phyloP scores from a whole-genome alignment of 2,888 invertebrate species.

The Leucophenga montana region DNA sequence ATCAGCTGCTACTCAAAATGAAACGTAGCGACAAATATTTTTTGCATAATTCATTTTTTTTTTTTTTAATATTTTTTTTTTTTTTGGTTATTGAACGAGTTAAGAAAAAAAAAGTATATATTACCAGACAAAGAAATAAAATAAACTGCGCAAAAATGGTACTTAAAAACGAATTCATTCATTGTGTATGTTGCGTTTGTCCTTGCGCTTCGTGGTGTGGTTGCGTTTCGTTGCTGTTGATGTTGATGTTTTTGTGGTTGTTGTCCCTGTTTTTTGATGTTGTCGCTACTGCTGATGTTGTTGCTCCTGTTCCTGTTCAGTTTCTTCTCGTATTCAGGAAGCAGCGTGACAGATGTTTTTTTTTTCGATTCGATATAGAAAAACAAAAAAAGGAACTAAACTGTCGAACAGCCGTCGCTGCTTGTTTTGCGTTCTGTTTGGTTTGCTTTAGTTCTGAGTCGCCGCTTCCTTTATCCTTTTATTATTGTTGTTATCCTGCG shows the following conservation, averaged over 20 bases:
- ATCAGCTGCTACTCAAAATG: slow-evolving; percentile 15
- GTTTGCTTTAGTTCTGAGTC: too few species aligned
- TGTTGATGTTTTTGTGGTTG: neutral
- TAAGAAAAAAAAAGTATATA: neutral
- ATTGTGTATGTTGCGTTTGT: slow-evolving; percentile 5
- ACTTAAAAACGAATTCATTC: slow-evolving; percentile 8
- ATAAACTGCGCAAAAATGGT: neutral
- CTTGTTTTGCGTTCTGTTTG: too few species aligned
- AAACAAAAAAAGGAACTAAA: neutral
- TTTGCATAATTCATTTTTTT: slow-evolving; percentile 9
- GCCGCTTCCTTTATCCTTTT: too few species aligned
- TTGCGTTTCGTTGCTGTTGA: neutral
- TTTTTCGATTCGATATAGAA: neutral
- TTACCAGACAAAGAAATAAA: neutral
- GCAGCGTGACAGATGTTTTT: too few species aligned
- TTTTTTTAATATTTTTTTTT: too few species aligned
- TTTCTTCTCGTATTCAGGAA: too few species aligned
- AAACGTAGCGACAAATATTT: slow-evolving; percentile 2
- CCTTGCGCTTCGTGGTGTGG: slow-evolving; percentile 19
- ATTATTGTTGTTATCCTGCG: too few species aligned
- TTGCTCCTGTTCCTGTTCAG: neutral
- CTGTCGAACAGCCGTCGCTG: neutral
- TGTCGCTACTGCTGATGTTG: slow-evolving; percentile 1
- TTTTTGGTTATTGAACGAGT: too few species aligned
- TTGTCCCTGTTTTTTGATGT: neutral